Evolutionary conservation across 2,113 vertebrate genomes (phyloP).

Genomic region (Sigmodon hispidus): DNA sequence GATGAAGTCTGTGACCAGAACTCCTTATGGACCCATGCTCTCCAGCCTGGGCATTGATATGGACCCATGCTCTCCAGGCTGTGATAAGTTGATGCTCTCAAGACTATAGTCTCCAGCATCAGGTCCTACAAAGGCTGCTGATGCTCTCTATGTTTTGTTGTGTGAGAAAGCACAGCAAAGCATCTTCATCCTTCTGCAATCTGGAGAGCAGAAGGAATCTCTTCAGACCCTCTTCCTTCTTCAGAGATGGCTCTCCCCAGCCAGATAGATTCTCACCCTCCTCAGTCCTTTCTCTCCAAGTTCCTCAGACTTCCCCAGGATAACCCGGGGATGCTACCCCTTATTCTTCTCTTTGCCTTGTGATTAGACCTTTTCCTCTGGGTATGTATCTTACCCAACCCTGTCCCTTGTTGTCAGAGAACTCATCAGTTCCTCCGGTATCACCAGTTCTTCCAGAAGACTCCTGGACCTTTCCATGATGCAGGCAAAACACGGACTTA

Average conservation of each 20-base stretch:
- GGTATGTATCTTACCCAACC: too few relatives aligned
- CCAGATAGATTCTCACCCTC: accelerated
- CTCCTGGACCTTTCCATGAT: too few relatives aligned
- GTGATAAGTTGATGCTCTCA: not conserved
- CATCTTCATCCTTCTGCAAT: not conserved
- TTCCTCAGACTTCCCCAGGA: not conserved
- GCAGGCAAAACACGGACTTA: accelerated
- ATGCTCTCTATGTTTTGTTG: accelerated
- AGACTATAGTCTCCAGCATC: not conserved
- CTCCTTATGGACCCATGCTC: accelerated
- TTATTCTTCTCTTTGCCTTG: not conserved
- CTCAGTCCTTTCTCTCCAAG: not conserved
- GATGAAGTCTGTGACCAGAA: not conserved
- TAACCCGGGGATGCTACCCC: accelerated
- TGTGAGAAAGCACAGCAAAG: not conserved
- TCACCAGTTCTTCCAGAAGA: not conserved
- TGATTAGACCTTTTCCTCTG: too few relatives aligned
- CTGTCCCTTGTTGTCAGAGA: too few relatives aligned
- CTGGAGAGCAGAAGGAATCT: not conserved
- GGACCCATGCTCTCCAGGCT: too few relatives aligned
- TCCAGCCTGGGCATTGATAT: accelerated
- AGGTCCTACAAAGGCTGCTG: not conserved
- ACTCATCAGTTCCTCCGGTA: too few relatives aligned
- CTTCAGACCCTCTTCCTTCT: not conserved
- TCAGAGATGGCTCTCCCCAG: not conserved